Evolutionary conservation across 2,888 invertebrate species (phyloP).

Genomic region (Ferdinandea cuprea): DNA sequence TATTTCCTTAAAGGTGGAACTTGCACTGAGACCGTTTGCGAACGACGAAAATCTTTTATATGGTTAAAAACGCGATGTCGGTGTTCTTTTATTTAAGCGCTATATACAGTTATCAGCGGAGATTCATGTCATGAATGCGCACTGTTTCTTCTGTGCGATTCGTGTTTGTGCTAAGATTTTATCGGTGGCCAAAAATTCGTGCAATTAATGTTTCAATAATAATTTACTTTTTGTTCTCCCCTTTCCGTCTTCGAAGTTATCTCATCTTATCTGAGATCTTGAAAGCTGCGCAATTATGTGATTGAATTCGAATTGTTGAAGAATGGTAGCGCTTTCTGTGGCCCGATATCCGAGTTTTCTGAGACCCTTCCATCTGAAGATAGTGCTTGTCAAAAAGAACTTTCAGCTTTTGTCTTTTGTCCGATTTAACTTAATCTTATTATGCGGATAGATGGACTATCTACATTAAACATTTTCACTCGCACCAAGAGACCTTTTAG

Average conservation of each 20-base stretch:
- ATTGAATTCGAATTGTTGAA: too few species aligned
- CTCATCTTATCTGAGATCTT: neutral
- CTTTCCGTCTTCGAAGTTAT: neutral
- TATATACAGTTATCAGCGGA: slow-evolving; percentile 5
- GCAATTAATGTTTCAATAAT: slow-evolving; percentile 55
- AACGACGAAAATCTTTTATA: slow-evolving; percentile 48
- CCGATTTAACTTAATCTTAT: too few species aligned
- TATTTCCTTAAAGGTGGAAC: neutral
- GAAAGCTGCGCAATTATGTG: neutral
- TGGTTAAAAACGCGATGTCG: neutral
- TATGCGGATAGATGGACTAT: too few species aligned
- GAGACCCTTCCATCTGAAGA: too few species aligned
- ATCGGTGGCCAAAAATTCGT: slow-evolving; percentile 43
- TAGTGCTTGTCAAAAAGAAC: too few species aligned
- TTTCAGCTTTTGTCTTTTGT: too few species aligned
- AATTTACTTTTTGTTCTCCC: slow-evolving; percentile 37
- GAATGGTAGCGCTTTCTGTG: too few species aligned
- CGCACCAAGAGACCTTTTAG: too few species aligned
- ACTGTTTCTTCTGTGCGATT: slow-evolving; percentile 6
- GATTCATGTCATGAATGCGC: slow-evolving; percentile 19
- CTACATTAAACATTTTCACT: too few species aligned
- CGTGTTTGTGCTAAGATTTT: slow-evolving; percentile 48
- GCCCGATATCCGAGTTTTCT: too few species aligned
- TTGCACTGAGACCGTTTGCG: slow-evolving; percentile 41
- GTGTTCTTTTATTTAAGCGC: slow-evolving; percentile 38